These are phyloP conservation scores for Ormyrus labotus DNA, from an alignment of 2,888 invertebrate genomes.

Conservation along the genomic window DNA sequence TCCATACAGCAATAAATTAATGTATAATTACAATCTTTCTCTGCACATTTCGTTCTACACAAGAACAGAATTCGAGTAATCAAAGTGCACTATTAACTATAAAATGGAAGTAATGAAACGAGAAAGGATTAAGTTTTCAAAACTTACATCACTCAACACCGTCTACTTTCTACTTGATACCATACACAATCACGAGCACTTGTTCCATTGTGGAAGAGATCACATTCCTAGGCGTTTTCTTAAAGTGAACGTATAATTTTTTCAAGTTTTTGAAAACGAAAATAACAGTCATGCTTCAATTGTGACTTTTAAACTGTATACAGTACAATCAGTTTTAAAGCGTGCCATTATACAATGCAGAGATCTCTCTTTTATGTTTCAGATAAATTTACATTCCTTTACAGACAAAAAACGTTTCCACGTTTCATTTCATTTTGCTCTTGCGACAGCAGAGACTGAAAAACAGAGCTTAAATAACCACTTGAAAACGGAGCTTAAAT, in stretches of 20 bases:
- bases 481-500: too few species aligned
- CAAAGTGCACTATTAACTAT: slow-evolving; percentile 23
- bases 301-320: too few species aligned
- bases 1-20: slow-evolving; percentile 40
- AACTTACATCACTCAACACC: slow-evolving; percentile 29
- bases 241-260: not conserved
- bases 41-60: slow-evolving; percentile 2
- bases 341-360: too few species aligned
- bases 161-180: slow-evolving; percentile 33
- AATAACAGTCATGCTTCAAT: too few species aligned
- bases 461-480: too few species aligned
- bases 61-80: slow-evolving; percentile 31
- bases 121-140: slow-evolving; percentile 19
- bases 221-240: not conserved
- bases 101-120: slow-evolving; percentile 33
- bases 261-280: too few species aligned
- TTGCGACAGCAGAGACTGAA: too few species aligned
- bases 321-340: too few species aligned
- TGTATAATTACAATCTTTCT: slow-evolving; percentile 44
- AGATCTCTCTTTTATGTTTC: too few species aligned
- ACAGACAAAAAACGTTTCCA: too few species aligned
- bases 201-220: not conserved
- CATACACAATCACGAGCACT: not conserved
- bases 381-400: too few species aligned
- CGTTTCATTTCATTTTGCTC: too few species aligned